phyloP scores from a whole-genome alignment of 2,113 vertebrate species.

The Platycercus adscitus region DNA sequence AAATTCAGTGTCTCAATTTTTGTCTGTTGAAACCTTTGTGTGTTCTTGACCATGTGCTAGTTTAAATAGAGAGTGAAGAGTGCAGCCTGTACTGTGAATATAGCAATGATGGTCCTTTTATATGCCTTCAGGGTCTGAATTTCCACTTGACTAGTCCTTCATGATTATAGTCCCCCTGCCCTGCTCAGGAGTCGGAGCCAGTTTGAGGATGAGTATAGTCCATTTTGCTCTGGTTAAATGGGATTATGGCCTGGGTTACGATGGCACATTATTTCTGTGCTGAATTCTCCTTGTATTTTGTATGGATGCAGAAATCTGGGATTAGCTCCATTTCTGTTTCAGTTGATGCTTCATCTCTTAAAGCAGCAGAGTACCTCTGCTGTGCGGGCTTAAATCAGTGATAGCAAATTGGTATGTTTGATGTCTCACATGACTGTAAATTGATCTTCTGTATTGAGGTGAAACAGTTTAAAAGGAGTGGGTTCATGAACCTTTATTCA shows the following conservation, averaged over 20 bases:
- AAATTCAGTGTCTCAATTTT: not conserved
- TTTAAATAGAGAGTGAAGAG: not conserved
- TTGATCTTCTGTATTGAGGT: not conserved
- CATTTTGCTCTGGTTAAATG: not conserved
- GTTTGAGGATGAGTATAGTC: not conserved
- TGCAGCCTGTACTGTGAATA: not conserved
- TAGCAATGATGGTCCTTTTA: not conserved
- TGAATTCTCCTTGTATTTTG: not conserved
- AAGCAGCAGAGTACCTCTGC: not conserved
- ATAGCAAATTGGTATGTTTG: not conserved
- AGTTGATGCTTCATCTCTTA: not conserved
- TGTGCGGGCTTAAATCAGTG: not conserved
- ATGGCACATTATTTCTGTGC: not conserved
- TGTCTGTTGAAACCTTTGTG: not conserved
- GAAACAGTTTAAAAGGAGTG: not conserved
- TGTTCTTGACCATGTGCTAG: not conserved
- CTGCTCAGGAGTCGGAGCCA: not conserved
- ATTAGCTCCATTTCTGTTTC: slow-evolving; percentile 42
- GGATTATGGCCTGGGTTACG: not conserved
- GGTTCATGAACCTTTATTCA: not conserved
- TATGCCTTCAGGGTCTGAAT: not conserved
- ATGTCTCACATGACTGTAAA: not conserved
- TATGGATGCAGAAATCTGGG: not conserved
- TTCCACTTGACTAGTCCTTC: not conserved
- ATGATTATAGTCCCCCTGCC: not conserved